Base-by-base conservation (phyloP, 2,797 vertebrate species). In the Dicrostonyx torquatus region DNA sequence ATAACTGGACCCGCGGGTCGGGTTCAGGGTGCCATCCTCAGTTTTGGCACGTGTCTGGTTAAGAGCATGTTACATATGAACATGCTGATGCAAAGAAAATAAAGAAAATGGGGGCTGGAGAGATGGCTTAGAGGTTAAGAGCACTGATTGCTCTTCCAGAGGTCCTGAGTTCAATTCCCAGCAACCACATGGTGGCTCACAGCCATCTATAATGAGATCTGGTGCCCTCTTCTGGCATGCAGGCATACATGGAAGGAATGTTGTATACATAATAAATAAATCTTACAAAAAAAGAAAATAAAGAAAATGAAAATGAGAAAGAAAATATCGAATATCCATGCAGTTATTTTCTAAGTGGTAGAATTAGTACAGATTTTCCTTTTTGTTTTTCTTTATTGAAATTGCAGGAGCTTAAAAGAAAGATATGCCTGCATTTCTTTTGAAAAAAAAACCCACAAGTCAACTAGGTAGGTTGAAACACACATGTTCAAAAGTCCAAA, bases 311-410 rank as follows among this genome's bases (percentile, higher is more conserved):
- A 79, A 37, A 76, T 20, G 64, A 50, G 78, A 70, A 89, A 72
- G 66, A 86, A 94, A 80, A 50, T 29, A 37, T 4, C 70, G 89
- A 93, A 87, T 93, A 87, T 29, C 12, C 89, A 68, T 20, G 60
- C 15, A 14, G 50, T 24, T 80, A 79, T 18, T 95, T 64, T 90
- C 34, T 73, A 22, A 62, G 43, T 62, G 40, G n/a, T 40, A 80
- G 53, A 60, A 80, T 80, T 26, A 80, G 55, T 60, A 60, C 55
- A 80, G 55, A 60, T 58, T 37, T 79, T 50, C 9, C 50, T 53
- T 31, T 6, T 75, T 75, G 13, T 53, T 79, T 79, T 58, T 79
- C 3, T 79, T 58, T 15, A 79, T 58, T 37, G 53, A 79, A 58
- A 58, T 58, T 58, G 6, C 3, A 77, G 76, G 45, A 48, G 15